Percentiles rank a stretch among this genome's conserved stretches.
Evolutionary conservation across 2,113 vertebrate species (phyloP).

Genomic region (Euleptes europaea): DNA sequence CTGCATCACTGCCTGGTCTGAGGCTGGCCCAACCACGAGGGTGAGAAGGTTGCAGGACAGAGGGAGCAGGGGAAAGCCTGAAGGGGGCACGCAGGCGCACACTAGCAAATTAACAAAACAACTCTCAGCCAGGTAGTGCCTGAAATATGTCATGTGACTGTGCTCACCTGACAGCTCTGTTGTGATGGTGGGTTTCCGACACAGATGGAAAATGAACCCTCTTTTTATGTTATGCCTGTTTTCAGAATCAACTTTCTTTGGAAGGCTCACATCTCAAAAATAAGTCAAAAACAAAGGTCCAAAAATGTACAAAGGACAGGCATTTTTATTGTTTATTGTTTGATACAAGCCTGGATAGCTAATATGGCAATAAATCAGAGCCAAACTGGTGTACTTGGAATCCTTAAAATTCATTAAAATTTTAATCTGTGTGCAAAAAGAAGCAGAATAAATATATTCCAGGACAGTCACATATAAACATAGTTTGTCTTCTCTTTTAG

Average conservation of each 20-base stretch:
- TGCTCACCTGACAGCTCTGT: neutral
- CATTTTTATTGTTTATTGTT: no score
- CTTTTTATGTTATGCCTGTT: neutral
- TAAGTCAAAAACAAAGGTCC: conserved; percentile 9
- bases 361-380: conserved; percentile 25
- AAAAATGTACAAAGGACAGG: no score
- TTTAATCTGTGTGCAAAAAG: conserved; percentile 29
- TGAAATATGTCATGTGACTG: neutral
- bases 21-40: no score
- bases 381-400: neutral
- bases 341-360: conserved; percentile 30
- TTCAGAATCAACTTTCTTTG: neutral
- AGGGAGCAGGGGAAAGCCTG: no score
- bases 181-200: neutral
- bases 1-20: no score
- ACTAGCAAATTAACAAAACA: neutral
- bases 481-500: neutral
- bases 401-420: conserved; percentile 21
- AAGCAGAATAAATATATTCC: conserved; percentile 13
- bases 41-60: no score
- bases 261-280: neutral
- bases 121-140: neutral
- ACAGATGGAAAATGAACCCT: neutral
- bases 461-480: conserved; percentile 1
- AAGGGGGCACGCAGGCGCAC: no score